Percentiles rank a stretch among this genome's conserved stretches.
Conservation (phyloP, 2,113 vertebrate species). For the Macrotis lagotis region DNA sequence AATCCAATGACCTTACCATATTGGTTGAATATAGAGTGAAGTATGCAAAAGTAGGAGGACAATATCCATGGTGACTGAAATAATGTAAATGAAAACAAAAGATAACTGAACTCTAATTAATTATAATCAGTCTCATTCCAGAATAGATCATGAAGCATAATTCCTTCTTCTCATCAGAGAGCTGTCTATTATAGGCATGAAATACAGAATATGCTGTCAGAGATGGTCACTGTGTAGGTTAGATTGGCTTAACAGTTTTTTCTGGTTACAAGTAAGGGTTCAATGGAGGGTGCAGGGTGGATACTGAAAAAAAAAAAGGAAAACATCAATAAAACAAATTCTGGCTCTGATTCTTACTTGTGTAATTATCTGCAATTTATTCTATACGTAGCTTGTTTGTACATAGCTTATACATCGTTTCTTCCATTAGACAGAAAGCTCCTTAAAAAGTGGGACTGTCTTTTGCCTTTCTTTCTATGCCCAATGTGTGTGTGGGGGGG, state of each 20-base stretch:
- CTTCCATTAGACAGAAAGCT: not conserved
- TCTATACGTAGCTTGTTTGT: not conserved
- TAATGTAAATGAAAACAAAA: not conserved
- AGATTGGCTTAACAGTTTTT: not conserved
- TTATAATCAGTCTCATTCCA: not conserved
- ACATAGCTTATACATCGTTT: not conserved
- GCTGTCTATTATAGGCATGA: not conserved
- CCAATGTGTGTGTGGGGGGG: not conserved
- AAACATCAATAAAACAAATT: not conserved
- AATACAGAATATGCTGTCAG: not conserved
- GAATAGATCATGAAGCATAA: not conserved
- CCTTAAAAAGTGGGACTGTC: not conserved
- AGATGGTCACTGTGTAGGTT: not conserved
- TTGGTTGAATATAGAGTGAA: not conserved
- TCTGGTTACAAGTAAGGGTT: not conserved
- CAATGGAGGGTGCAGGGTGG: not conserved
- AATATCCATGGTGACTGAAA: not conserved
- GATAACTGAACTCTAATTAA: not conserved
- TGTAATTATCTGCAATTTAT: not conserved
- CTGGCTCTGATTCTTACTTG: not conserved
- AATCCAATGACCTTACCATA: not conserved
- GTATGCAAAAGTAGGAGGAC: not conserved
- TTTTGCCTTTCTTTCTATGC: not conserved
- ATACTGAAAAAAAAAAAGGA: not conserved
- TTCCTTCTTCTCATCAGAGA: not conserved